phyloP scores from a whole-genome alignment of 1,140 invertebrate species.

The Phymorhynchus buccinoides region DNA sequence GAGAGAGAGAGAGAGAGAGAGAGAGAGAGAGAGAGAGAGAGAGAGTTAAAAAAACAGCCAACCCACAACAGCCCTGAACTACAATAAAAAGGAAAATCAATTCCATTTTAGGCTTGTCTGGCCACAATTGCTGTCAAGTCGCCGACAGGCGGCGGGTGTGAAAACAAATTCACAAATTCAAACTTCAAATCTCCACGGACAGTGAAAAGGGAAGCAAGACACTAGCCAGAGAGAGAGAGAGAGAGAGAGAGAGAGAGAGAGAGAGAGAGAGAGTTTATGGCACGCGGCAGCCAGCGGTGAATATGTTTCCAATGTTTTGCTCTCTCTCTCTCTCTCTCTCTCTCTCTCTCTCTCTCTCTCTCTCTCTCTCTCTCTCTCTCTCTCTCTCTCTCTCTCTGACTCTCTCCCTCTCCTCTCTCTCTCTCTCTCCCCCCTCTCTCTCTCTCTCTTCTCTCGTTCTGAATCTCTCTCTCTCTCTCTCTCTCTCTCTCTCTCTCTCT shows the following conservation, averaged over 20 bases:
- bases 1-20: not conserved
- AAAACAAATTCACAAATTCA: slow-evolving; percentile 32
- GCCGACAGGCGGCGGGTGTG: slow-evolving; percentile 12
- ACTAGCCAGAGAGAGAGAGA: too few relatives aligned
- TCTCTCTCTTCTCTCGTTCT: too few relatives aligned
- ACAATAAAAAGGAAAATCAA: slow-evolving; percentile 5
- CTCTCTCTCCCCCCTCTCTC: too few relatives aligned
- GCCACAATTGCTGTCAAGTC: slow-evolving; percentile 19
- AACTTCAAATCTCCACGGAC: slow-evolving; percentile 15
- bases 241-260: not conserved
- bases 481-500: too few relatives aligned
- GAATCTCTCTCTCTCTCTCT: too few relatives aligned
- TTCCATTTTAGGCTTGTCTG: slow-evolving; percentile 32
- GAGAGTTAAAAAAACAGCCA: not conserved
- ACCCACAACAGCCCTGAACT: too few relatives aligned
- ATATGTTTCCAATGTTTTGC: too few relatives aligned
- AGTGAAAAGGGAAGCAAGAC: too few relatives aligned
- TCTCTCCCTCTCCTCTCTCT: slow-evolving; percentile 3
- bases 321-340: too few relatives aligned
- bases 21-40: not conserved
- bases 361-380: too few relatives aligned
- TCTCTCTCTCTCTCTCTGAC: not conserved
- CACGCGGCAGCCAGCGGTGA: not conserved
- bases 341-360: too few relatives aligned
- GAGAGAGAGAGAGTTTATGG: not conserved